These are phyloP conservation scores for Apis florea DNA, from an alignment of 1,140 invertebrate species.

Conservation along the genomic window DNA sequence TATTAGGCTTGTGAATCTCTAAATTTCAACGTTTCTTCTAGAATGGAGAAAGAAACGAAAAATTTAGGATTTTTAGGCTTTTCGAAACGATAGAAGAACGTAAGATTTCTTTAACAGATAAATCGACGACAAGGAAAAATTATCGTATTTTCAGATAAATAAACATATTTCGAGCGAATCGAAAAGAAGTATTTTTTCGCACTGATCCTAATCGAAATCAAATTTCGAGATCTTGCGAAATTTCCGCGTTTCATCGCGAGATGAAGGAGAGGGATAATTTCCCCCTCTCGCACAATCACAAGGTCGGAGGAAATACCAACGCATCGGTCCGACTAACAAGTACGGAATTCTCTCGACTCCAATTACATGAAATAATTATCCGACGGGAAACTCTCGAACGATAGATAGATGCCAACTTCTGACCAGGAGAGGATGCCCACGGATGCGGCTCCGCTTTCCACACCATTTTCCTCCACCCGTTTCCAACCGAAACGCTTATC, in stretches of 20 bases:
- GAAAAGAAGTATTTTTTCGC: too few relatives aligned
- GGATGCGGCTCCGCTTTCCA: background rate
- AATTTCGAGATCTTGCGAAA: background rate
- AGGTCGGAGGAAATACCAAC: conserved; percentile 3
- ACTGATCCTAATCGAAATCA: too few relatives aligned
- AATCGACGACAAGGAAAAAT: too few relatives aligned
- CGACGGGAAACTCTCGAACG: conserved; percentile 13
- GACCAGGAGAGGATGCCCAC: background rate
- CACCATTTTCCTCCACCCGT: background rate
- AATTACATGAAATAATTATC: conserved; percentile 35
- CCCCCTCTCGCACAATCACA: background rate
- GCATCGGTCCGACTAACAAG: background rate
- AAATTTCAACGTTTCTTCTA: too few relatives aligned
- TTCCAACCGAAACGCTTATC: conserved; percentile 2
- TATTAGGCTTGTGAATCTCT: too few relatives aligned
- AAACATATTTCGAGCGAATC: too few relatives aligned
- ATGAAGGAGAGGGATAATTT: too few relatives aligned
- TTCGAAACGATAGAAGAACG: too few relatives aligned
- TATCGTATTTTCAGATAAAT: too few relatives aligned
- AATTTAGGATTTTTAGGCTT: too few relatives aligned
- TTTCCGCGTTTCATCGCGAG: background rate
- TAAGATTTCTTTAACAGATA: too few relatives aligned
- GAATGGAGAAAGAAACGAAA: too few relatives aligned
- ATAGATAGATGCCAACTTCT: conserved; percentile 5
- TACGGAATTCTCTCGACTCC: conserved; percentile 19